A percentile compares a stretch with the other conserved stretches of the same genome.
Evolutionary conservation across 2,888 invertebrate genomes (phyloP).

Genomic region (Saturnia japonica): DNA sequence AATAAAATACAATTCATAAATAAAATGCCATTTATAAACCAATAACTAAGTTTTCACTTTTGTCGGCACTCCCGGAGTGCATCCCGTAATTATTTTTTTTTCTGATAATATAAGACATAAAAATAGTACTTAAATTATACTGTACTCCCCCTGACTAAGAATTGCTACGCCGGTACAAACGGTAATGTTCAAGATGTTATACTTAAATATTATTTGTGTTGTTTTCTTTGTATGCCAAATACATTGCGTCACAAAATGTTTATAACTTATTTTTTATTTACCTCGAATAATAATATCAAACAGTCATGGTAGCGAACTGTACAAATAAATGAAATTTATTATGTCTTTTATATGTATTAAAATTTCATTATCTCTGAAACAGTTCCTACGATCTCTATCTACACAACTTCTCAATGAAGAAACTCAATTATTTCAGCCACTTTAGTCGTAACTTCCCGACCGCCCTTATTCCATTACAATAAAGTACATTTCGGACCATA

Average conservation of each 20-base stretch:
- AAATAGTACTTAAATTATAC: too few species aligned
- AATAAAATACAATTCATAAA: too few species aligned
- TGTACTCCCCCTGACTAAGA: too few species aligned
- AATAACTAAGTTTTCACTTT: too few species aligned
- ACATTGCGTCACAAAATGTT: not conserved
- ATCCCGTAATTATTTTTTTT: too few species aligned
- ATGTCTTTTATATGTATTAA: conserved; percentile 11
- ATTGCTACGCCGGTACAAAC: too few species aligned
- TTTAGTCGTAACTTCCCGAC: conserved; percentile 26
- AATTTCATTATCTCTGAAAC: conserved; percentile 1
- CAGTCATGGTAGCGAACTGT: not conserved
- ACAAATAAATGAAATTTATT: conserved; percentile 8
- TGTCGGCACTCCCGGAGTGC: too few species aligned
- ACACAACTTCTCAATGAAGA: conserved; percentile 33
- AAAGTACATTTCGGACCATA: conserved; percentile 43
- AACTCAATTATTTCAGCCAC: conserved; percentile 40
- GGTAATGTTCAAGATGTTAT: too few species aligned
- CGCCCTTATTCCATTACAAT: conserved; percentile 37
- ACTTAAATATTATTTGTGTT: not conserved
- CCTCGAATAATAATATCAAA: not conserved
- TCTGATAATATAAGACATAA: too few species aligned
- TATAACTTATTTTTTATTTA: not conserved
- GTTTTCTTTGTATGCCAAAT: not conserved
- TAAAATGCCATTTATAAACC: too few species aligned
- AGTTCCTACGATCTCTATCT: conserved; percentile 13